These are phyloP conservation scores for Carcina quercana DNA, from an alignment of 2,888 invertebrate species.

Conservation along the genomic window DNA sequence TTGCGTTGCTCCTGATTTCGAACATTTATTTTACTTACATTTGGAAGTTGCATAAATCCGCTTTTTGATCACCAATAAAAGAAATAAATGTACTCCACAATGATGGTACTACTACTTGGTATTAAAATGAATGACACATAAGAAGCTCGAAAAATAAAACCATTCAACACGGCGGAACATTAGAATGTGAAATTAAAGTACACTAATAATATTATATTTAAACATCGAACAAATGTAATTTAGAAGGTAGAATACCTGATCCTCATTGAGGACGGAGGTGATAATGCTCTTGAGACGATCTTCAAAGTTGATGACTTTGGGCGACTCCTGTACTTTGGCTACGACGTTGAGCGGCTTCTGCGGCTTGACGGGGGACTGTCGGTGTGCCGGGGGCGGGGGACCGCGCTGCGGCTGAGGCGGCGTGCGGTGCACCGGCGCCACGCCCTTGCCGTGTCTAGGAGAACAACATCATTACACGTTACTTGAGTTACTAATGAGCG, in stretches of 20 bases:
- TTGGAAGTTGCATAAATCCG: background rate
- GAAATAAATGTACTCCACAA: background rate
- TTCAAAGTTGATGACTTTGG: constrained; percentile 90
- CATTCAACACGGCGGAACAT: too few relatives aligned
- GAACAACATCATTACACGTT: too few relatives aligned
- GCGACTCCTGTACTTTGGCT: constrained; percentile 82
- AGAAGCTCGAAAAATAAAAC: too few relatives aligned
- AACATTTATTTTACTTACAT: background rate
- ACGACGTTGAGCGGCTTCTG: constrained; percentile 64
- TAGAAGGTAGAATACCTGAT: constrained; percentile 62
- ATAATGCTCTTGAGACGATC: constrained; percentile 92
- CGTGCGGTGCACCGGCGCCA: constrained; percentile 34
- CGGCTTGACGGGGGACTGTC: constrained; percentile 45
- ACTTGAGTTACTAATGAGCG: too few relatives aligned
- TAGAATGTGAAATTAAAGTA: too few relatives aligned
- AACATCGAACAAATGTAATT: background rate
- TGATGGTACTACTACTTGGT: too few relatives aligned
- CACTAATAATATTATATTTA: too few relatives aligned
- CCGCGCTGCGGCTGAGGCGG: constrained; percentile 32
- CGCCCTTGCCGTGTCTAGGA: constrained; percentile 17
- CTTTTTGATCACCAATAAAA: background rate
- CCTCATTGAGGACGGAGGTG: constrained; percentile 89
- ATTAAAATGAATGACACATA: too few relatives aligned
- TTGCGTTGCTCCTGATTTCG: constrained; percentile 34
- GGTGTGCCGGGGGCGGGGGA: constrained; percentile 27